These are phyloP conservation scores for Coccyzus lansbergi DNA, from an alignment of 2,797 vertebrate species.

Conservation along the genomic window DNA sequence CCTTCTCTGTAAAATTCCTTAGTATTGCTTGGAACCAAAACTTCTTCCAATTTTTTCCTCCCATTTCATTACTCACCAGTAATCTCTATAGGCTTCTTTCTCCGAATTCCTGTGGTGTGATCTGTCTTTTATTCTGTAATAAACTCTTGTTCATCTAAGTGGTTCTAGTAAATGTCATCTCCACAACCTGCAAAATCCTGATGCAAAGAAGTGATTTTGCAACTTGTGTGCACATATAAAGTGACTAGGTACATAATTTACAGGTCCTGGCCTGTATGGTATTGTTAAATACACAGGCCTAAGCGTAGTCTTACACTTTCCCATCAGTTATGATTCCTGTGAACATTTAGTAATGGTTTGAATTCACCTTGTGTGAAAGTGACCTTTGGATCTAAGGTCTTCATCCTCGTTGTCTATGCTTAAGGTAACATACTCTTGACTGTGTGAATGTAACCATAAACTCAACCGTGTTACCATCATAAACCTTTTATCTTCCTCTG, in stretches of 20 bases:
- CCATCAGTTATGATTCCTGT: neutral
- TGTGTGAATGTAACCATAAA: slow-evolving; percentile 26
- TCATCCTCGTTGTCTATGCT: neutral
- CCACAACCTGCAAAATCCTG: neutral
- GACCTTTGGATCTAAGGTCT: neutral
- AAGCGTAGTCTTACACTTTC: neutral
- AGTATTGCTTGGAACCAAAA: neutral
- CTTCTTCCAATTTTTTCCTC: neutral
- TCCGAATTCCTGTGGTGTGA: neutral
- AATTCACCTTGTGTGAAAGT: neutral
- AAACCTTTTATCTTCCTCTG: neutral
- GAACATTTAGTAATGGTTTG: neutral
- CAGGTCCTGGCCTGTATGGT: neutral
- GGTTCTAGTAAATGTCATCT: slow-evolving; percentile 52
- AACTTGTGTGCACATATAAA: neutral
- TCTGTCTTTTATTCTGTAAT: slow-evolving; percentile 13
- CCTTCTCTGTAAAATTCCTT: neutral
- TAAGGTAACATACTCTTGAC: neutral
- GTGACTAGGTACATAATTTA: neutral
- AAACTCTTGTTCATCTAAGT: slow-evolving; percentile 34
- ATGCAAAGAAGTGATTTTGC: slow-evolving; percentile 30
- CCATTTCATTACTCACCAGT: neutral
- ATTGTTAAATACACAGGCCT: neutral
- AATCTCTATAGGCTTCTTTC: neutral
- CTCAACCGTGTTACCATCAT: neutral